Base-by-base conservation (phyloP, 2,888 invertebrate species). In the Torymus texanus region DNA sequence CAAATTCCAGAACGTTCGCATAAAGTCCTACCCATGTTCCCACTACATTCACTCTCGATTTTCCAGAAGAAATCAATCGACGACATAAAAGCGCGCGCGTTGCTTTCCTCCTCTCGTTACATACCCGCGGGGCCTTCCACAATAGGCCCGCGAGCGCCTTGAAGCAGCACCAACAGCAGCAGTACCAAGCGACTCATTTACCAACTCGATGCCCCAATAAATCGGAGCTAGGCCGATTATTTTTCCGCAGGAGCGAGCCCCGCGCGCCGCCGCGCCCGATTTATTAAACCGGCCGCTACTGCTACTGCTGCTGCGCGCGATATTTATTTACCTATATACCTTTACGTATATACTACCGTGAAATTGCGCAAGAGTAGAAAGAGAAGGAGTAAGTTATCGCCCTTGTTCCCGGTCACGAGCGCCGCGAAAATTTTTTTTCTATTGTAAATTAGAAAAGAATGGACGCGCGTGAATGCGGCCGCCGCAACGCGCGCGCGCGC, bases 381-480 rank as follows among this genome's bases (percentile, higher is more conserved):
- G 41, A 8, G 8, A 13, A 8, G 1, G n/a, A 62, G 11, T 18
- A 63, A 73, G 63, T 73, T 73, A 73, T 73, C 63, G 73, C 55
- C 63, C 73, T 73, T 73, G 63, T 63, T 73, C 55, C 63, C 62
- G 53, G 55, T 63, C 73, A 41, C 73, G 41, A 61, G 61, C 73
- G 16, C 55, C 67, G 13, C 14, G 67, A 13, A 62, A 56, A 65
- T 58, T 21, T 29, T 55, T 74, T 41, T 8, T 63, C 65, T 75
- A 75, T 29, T 75, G 53, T 67, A 59, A 67, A 67, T 61, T 59
- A 59, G 58, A 75, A 67, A 75, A 74, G 58, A 67, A 59, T 53
- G 59, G 61, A 66, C 10, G 59, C 14, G 58, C 59, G 53, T 53
- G 59, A 67, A 66, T 10, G 59, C 14, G 14, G 13, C 18, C 29